Evolutionary conservation across 2,113 vertebrate species (phyloP), one percentile per base, ranked within the genome.

Genomic region (Nesoenas mayeri): DNA sequence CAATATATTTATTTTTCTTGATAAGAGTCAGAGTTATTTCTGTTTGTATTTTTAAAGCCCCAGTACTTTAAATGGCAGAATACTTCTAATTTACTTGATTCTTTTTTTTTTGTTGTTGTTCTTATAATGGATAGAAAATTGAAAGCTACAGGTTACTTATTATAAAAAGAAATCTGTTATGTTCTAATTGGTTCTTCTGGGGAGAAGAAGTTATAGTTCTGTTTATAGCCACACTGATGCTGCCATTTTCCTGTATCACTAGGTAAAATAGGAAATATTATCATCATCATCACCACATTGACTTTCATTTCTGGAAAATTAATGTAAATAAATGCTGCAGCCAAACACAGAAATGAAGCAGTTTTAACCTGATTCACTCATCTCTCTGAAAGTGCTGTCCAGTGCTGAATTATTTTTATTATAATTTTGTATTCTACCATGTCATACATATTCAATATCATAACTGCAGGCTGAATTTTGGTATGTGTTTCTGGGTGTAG

Each of bases 321-420:
- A 96, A 96, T 93, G 94, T 93, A 97, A 97, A 96, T 97, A 80
- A 81, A 95, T 96, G 67, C 85, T 93, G 71, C 61, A 94, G 64
- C 70, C 60, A 90, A 93, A 94, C 79, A 88, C 3, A 94, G 66
- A 94, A 93, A 96, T 44, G 60, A 85, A 96, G 24, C 36, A 25
- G 10, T 89, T 91, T 92, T 90, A 80, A 95, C 73, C 81, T 78
- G 54, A 96, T 71, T 93, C 56, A 78, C 58, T 89, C 1, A 1
- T 61, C 48, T 92, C 82, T 71, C 7, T 28, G 32, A 91, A 95
- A 97, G 88, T 95, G 94, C 95, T 97, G 93, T 96, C 95, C 97
- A 96, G 95, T 97, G 91, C 93, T 97, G 95, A 97, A 97, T 83
- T 95, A 72, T 89, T 80, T 86, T 96, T 95, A 47, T 47, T 47